A percentile compares a stretch with the other conserved stretches of the same genome.
Evolutionary conservation across 2,888 invertebrate species (phyloP).

Genomic region (Cosmia pyralina): DNA sequence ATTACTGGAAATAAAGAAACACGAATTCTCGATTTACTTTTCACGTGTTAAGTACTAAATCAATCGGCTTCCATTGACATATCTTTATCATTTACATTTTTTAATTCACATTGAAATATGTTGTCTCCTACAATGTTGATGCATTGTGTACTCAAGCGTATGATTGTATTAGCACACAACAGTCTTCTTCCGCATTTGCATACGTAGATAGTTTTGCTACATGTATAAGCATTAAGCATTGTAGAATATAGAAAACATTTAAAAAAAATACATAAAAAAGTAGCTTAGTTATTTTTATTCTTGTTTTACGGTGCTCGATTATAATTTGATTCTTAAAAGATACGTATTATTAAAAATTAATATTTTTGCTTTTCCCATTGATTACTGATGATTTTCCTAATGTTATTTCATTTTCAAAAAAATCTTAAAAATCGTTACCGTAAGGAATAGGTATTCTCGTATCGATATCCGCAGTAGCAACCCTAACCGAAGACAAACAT

Average conservation of each 20-base stretch:
- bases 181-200: not conserved
- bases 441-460: not conserved
- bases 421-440: not conserved
- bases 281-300: not conserved
- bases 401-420: not conserved
- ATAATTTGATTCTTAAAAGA: not conserved
- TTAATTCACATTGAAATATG: not conserved
- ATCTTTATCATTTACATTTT: not conserved
- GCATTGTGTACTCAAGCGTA: not conserved
- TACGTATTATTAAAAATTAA: not conserved
- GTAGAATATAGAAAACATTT: no score
- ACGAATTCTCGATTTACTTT: constrained; percentile 6
- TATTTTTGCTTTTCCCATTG: not conserved
- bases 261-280: not conserved
- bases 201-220: no score
- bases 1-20: constrained; percentile 2
- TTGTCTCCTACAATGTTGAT: not conserved
- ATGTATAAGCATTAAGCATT: no score
- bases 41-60: not conserved
- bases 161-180: not conserved
- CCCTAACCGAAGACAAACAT: constrained; percentile 59
- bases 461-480: constrained; percentile 21
- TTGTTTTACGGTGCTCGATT: not conserved
- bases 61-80: not conserved
- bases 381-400: not conserved